Conservation (phyloP, 2,113 vertebrate genomes). For the Odocoileus hemionus region DNA sequence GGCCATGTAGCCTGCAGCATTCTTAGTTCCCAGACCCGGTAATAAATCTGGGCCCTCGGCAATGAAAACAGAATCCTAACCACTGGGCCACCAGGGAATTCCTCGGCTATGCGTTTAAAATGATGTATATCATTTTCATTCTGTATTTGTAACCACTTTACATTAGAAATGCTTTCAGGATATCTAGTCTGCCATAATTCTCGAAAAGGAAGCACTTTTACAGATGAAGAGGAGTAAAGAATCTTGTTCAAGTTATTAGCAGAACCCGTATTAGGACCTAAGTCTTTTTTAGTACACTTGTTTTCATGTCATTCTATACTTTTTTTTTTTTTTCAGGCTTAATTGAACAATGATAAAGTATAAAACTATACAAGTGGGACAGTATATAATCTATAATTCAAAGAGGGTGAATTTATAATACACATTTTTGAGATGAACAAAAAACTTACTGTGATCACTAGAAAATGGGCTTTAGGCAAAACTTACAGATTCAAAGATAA, state of each 20-base stretch:
- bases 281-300: neutral
- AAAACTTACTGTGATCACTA: neutral
- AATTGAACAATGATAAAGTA: neutral
- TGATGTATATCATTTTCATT: neutral
- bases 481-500: conserved; percentile 8
- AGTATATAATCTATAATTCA: neutral
- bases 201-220: conserved; percentile 1
- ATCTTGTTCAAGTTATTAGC: neutral
- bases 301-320: neutral
- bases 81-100: neutral
- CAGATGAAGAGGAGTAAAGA: neutral
- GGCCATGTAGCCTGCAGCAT: neutral
- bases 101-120: neutral
- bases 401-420: neutral
- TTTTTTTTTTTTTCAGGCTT: conserved; percentile 28
- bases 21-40: neutral
- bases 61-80: neutral
- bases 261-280: neutral
- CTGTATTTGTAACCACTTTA: neutral
- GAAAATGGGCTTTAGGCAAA: neutral
- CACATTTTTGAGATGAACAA: neutral
- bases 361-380: neutral
- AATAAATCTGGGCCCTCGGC: neutral
- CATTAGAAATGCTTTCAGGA: neutral
- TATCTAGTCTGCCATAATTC: neutral